Evolutionary conservation across 2,888 invertebrate species (phyloP), one percentile per base, ranked within the genome.

Genomic region (Dyspetes luteomarginatus): DNA sequence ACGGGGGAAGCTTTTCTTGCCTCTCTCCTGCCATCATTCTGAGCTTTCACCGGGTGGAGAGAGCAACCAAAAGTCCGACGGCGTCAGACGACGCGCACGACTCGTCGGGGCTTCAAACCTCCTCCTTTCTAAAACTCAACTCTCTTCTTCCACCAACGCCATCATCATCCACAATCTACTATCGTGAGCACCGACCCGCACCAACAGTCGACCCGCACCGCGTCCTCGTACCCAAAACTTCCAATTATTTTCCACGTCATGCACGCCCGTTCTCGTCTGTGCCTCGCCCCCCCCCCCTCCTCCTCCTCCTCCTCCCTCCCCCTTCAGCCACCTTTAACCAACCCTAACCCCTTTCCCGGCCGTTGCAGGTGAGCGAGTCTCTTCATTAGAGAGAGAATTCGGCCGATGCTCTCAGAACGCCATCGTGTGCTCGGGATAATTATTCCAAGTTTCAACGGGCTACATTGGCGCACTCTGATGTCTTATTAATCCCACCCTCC

Each of bases 171-270:
- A 58, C 67, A 65, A 24, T 68, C 73, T n/a, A n/a, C n/a, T n/a
- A n/a, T n/a, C n/a, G n/a, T n/a, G n/a, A n/a, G 72, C 9, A 60
- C 55, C 48, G 5, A 15, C 43, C 64, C 65, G 17, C 41, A 67
- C 60, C 60, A n/a, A n/a, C 30, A 19, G 58, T 15, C 68, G 28
- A 43, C 24, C 28, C n/a, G 24, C 26, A 19, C 9, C 48, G 36
- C 64, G 15, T 56, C 41, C 65, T 50, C 50, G 55, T 50, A 48
- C 72, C 74, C 56, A 69, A 81, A 81, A 78, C 78, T 81, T 78
- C 73, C 81, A 78, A 81, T 81, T 78, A 81, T 81, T 78, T 81
- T 81, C 81, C 78, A 78, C 81, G 78, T 81, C 78, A 81, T 81
- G 81, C 74, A 81, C 64, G 72, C 60, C 65, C 62, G 68, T 24